Conservation (phyloP, 2,113 vertebrate species). For the Psittacara wagleri region DNA sequence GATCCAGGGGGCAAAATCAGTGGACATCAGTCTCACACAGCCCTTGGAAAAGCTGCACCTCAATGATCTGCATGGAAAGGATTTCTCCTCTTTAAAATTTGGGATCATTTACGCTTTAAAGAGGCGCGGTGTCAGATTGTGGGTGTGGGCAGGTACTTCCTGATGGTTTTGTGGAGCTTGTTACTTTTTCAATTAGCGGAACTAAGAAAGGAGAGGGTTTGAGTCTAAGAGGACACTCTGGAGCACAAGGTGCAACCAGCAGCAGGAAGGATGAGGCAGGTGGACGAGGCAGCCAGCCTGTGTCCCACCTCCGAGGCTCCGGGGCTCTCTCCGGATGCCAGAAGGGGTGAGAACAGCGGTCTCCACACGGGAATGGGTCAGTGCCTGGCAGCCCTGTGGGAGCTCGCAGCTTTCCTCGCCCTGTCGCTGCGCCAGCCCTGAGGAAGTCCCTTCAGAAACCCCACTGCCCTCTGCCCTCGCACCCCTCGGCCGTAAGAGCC, state of each 20-base stretch:
- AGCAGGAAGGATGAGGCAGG: not conserved
- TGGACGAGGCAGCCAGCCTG: not conserved
- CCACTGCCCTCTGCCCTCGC: too few species aligned
- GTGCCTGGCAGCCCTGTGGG: not conserved
- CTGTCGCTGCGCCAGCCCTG: not conserved
- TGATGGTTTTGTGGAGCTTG: not conserved
- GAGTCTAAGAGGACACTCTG: not conserved
- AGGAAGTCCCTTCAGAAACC: too few species aligned
- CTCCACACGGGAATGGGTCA: fast-evolving
- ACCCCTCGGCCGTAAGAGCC: fast-evolving
- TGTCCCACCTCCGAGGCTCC: fast-evolving
- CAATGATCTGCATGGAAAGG: fast-evolving
- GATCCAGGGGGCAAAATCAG: fast-evolving
- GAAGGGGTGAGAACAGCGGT: not conserved
- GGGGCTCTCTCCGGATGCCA: not conserved
- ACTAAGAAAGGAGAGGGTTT: not conserved
- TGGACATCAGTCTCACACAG: fast-evolving
- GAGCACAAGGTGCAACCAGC: not conserved
- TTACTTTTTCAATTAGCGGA: not conserved
- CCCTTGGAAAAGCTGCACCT: not conserved
- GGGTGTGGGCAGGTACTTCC: fast-evolving
- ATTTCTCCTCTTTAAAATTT: not conserved
- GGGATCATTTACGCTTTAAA: not conserved
- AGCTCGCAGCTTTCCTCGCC: not conserved
- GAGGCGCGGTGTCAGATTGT: fast-evolving